Conservation (phyloP, 30 jellyfish, hydroid and myxozoan genomes). For the Aurelia sp. region DNA sequence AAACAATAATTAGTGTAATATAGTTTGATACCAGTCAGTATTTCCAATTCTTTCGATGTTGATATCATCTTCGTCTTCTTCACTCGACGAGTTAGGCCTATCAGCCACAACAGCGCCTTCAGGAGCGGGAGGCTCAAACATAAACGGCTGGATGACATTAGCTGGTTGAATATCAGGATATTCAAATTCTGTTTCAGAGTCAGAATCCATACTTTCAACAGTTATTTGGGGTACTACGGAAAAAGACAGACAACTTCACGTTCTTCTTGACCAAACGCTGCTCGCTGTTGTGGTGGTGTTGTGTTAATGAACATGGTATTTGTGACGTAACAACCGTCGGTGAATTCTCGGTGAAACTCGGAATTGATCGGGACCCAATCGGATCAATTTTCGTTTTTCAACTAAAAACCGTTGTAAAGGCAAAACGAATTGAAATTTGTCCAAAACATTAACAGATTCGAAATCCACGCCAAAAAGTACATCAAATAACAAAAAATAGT, state of each 20-base stretch:
- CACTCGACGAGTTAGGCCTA: neutral
- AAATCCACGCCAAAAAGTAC: neutral
- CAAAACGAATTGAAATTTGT: neutral
- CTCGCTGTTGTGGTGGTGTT: neutral
- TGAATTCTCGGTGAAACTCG: neutral
- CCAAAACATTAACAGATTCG: neutral
- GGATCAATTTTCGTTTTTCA: neutral
- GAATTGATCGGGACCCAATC: neutral
- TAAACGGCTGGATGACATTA: neutral
- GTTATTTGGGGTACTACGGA: no score
- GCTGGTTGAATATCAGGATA: constrained; percentile 7
- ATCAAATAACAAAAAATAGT: neutral
- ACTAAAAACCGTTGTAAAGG: neutral
- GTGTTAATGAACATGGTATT: neutral
- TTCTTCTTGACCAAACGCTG: neutral
- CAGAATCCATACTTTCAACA: constrained; percentile 1
- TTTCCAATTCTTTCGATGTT: neutral
- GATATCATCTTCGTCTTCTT: neutral
- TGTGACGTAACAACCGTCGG: neutral
- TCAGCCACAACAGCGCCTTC: neutral
- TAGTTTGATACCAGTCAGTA: neutral
- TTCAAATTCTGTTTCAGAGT: neutral
- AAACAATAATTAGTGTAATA: no score
- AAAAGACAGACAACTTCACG: neutral
- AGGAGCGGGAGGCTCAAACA: constrained; percentile 10